Evolutionary conservation across 1,140 invertebrate species (phyloP), one percentile per base, ranked within the genome.

Genomic region (Zophobas morio): DNA sequence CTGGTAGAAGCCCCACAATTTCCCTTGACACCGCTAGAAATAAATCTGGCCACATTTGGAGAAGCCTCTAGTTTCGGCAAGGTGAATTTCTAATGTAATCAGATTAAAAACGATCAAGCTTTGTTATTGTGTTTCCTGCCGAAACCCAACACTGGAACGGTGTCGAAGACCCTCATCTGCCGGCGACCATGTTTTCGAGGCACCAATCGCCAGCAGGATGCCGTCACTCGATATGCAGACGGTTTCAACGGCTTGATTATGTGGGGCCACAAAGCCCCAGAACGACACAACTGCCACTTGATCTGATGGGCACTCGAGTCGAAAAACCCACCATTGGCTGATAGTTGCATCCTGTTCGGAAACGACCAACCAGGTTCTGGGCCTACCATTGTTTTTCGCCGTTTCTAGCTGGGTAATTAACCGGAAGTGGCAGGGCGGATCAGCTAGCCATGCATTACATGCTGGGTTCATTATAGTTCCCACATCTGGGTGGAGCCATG

Each of bases 391-490:
- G 74, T 76, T 79, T 72, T 76, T 76, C 72, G 49, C 74, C 74
- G 70, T 72, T 71, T 76, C 74, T 79, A 76, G 75, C 71, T 76
- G 63, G 70, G 78, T 79, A 79, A 79, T 79, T 79, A 79, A 79
- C 78, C 78, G 78, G 78, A 79, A 79, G 78, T 79, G 78, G 74
- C 66, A 79, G 78, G 78, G 78, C 78, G 78, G 78, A 74, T 79
- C 70, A 2, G 35, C 70, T 72, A 72, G 34, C 70, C 70, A 72
- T 72, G 70, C 51, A 72, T 72, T 72, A 72, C 51, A 72, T 79
- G 76, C 66, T 42, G 70, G 66, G 46, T 56, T 73, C 78, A 79
- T 72, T 78, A 75, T 78, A 75, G 57, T 49, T 53, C 76, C 36
- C 74, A 75, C 70, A 63, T 39, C 63, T 73, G 75, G 78, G 78